These are phyloP conservation scores for Danionella dracula DNA, from an alignment of 2,797 vertebrate species.

Conservation along the genomic window DNA sequence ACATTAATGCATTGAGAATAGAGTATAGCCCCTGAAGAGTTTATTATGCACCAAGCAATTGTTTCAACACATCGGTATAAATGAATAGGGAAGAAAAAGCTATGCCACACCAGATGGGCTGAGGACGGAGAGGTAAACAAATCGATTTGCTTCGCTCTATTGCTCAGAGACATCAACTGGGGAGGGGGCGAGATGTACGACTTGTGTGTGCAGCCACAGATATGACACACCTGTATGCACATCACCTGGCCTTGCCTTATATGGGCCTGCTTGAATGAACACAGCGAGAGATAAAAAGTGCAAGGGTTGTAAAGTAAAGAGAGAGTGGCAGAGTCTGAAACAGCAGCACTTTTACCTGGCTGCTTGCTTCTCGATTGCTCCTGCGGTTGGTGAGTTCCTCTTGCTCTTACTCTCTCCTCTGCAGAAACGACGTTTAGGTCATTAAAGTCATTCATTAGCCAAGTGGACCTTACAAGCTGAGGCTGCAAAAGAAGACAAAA, in stretches of 20 bases:
- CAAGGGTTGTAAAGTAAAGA: slow-evolving; percentile 49
- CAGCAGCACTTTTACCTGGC: slow-evolving; percentile 26
- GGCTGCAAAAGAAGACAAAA: background rate
- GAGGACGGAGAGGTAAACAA: slow-evolving; percentile 20
- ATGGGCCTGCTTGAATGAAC: slow-evolving; percentile 47
- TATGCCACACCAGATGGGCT: background rate
- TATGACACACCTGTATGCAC: slow-evolving; percentile 53
- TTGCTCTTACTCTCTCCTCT: background rate
- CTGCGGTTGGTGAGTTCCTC: slow-evolving; percentile 41
- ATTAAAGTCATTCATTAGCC: slow-evolving; percentile 2
- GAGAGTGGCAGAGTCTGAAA: slow-evolving; percentile 22
- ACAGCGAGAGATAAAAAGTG: slow-evolving; percentile 49
- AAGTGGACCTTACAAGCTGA: background rate
- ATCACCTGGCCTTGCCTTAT: slow-evolving; percentile 48
- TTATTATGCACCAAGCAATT: background rate
- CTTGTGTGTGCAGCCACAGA: slow-evolving; percentile 23
- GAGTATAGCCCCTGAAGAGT: background rate
- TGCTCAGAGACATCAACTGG: background rate
- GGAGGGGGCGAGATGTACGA: slow-evolving; percentile 6
- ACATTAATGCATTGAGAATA: no score
- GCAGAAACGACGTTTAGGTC: slow-evolving; percentile 2
- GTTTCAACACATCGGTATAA: background rate
- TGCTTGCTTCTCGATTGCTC: slow-evolving; percentile 24
- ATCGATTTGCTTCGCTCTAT: background rate
- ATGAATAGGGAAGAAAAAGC: background rate